Evolutionary conservation across 2,797 vertebrate species (phyloP).

Genomic region (Vireo griseus): DNA sequence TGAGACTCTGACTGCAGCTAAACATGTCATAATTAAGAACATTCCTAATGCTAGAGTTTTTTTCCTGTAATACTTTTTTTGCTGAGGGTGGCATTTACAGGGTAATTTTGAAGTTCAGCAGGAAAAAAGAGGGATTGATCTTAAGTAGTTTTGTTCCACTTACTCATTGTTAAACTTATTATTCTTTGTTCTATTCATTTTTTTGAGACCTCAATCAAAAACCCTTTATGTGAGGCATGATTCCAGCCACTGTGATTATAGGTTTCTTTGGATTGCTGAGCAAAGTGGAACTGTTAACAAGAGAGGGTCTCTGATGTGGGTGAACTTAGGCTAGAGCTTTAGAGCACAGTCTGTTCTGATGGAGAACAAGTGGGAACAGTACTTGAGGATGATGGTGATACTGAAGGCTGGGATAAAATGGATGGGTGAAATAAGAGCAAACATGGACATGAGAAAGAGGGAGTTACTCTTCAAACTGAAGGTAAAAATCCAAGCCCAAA

Average conservation of each 20-base stretch:
- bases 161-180: constrained; percentile 51
- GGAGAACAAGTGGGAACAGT: background rate
- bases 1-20: constrained; percentile 9
- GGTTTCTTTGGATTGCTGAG: constrained; percentile 4
- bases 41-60: background rate
- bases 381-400: background rate
- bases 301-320: background rate
- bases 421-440: background rate
- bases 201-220: constrained; percentile 25
- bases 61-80: background rate
- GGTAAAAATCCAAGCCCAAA: background rate
- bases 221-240: background rate
- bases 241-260: background rate
- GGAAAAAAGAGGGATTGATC: constrained; percentile 48
- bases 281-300: background rate
- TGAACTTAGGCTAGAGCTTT: background rate
- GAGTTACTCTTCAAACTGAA: background rate
- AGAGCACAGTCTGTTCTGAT: background rate
- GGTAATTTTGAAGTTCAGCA: constrained; percentile 53
- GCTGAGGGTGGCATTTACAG: background rate
- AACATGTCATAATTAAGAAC: constrained; percentile 19
- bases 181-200: constrained; percentile 42
- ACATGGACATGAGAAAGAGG: background rate
- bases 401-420: background rate
- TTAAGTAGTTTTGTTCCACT: constrained; percentile 50